Percentiles rank a stretch among this genome's conserved stretches.
phyloP scores from a whole-genome alignment of 2,113 vertebrate species.

The Apteryx mantelli region DNA sequence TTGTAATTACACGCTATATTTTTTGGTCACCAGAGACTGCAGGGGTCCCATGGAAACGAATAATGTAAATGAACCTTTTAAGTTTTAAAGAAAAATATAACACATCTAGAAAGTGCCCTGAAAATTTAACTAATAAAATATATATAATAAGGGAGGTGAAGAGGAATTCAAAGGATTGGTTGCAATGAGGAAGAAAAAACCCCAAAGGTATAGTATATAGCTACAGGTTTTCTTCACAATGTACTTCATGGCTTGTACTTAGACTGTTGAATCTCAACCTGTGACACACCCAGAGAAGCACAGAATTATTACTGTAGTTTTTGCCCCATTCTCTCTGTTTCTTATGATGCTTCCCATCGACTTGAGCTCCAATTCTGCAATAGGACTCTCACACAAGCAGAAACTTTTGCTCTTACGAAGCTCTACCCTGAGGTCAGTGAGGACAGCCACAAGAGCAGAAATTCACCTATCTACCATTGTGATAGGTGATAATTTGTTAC shows the following conservation, averaged over 20 bases:
- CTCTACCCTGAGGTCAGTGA: fast-evolving
- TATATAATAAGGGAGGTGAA: fast-evolving
- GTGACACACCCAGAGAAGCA: neutral
- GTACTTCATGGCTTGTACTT: neutral
- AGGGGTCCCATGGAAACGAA: neutral
- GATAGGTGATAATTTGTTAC: too few relatives aligned
- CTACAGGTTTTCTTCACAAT: neutral
- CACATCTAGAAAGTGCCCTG: fast-evolving
- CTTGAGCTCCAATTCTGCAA: neutral
- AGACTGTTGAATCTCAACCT: too few relatives aligned
- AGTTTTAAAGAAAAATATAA: neutral
- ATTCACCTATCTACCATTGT: neutral
- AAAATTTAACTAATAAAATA: neutral
- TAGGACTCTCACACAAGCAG: fast-evolving
- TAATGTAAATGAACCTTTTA: neutral
- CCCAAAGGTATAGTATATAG: neutral
- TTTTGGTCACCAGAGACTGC: neutral
- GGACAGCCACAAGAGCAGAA: fast-evolving
- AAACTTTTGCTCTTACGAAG: neutral
- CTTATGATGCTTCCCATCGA: neutral
- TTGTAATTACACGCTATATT: neutral
- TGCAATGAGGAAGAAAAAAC: neutral
- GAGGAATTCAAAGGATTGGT: neutral
- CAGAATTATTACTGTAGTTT: neutral
- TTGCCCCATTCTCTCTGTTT: neutral